A percentile compares a stretch with the other conserved stretches of the same genome.
Conservation (phyloP, 2,113 vertebrate species). For the Megaceryle torquata region DNA sequence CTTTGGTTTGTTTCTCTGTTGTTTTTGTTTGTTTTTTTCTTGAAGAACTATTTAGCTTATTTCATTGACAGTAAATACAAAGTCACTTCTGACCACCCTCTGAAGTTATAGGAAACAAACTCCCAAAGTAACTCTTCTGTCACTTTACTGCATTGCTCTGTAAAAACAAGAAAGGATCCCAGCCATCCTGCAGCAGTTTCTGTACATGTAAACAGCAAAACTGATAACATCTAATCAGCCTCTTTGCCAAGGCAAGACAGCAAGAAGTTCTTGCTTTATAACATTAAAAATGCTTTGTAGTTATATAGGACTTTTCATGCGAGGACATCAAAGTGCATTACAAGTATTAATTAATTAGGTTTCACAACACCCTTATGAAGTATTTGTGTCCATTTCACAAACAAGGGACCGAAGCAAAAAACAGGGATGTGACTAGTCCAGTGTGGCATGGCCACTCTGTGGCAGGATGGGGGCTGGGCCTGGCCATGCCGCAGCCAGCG, state of each 20-base stretch:
- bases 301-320: conserved; percentile 66
- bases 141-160: neutral
- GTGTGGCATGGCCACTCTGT: rapidly evolving
- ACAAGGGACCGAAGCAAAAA: neutral
- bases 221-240: conserved; percentile 64
- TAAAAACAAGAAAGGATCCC: conserved; percentile 3
- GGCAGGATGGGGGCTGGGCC: neutral
- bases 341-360: conserved; percentile 66
- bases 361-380: conserved; percentile 15
- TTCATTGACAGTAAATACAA: neutral
- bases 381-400: conserved; percentile 25
- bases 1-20: neutral
- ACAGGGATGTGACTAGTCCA: neutral
- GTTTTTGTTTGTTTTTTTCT: neutral
- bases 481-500: rapidly evolving
- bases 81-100: neutral
- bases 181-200: conserved; percentile 43
- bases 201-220: conserved; percentile 43
- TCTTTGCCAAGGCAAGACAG: conserved; percentile 57
- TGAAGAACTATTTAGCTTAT: neutral
- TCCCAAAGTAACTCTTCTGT: neutral
- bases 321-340: conserved; percentile 68
- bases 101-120: neutral
- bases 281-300: conserved; percentile 68
- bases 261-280: conserved; percentile 67